Conservation (phyloP, 2,113 vertebrate genomes). For the Hippocampus barbouri region DNA sequence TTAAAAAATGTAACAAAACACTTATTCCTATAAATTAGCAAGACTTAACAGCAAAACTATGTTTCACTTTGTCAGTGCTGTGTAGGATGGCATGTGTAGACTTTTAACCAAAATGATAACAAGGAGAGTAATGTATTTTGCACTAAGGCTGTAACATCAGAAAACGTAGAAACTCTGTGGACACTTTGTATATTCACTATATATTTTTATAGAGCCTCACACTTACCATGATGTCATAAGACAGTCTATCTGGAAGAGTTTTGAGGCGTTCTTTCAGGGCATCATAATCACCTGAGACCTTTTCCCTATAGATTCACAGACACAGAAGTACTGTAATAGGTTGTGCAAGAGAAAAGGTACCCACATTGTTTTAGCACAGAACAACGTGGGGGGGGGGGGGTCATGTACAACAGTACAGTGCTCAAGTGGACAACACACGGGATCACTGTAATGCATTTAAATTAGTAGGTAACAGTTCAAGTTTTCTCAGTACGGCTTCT, state of each 20-base stretch:
- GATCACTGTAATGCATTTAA: constrained; percentile 1
- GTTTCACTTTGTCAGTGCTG: no score
- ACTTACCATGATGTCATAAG: constrained; percentile 92
- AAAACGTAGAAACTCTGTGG: no score
- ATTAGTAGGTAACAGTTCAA: background rate
- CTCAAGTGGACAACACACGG: background rate
- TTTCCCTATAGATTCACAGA: constrained; percentile 76
- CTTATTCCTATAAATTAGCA: no score
- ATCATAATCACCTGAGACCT: constrained; percentile 86
- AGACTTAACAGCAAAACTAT: no score
- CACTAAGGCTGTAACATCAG: no score
- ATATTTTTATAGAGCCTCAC: background rate
- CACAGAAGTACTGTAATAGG: background rate
- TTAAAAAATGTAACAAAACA: no score
- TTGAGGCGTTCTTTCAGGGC: constrained; percentile 83
- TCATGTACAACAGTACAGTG: background rate
- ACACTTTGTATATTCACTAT: background rate
- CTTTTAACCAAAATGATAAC: no score
- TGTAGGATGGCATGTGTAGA: no score
- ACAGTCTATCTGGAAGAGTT: constrained; percentile 88
- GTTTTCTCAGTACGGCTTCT: background rate
- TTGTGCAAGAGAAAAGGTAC: background rate
- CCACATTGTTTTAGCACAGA: background rate
- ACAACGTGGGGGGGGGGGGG: no score
- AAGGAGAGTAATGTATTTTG: no score